phyloP scores from a whole-genome alignment of 1,140 invertebrate species.

The Pachypsylla venusta region DNA sequence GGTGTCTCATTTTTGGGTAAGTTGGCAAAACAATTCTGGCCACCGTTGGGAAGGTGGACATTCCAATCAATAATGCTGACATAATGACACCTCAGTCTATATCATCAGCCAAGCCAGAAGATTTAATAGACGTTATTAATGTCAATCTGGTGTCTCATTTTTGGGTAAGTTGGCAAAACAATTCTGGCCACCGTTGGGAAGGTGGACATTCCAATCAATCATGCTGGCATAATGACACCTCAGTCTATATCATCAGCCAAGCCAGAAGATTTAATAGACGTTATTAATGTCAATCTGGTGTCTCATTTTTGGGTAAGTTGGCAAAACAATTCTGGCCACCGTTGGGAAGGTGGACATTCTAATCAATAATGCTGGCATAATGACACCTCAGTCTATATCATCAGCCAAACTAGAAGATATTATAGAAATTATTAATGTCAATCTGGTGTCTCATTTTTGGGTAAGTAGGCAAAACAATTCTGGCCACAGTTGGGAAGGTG shows the following conservation, averaged over 20 bases:
- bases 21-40: too few species aligned
- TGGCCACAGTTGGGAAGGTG: slow-evolving; percentile 39
- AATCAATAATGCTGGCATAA: slow-evolving; percentile 75
- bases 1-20: slow-evolving; percentile 59
- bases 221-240: slow-evolving; percentile 73
- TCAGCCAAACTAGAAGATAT: slow-evolving; percentile 48
- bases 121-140: slow-evolving; percentile 49
- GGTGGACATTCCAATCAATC: slow-evolving; percentile 60
- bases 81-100: slow-evolving; percentile 63
- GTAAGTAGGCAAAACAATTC: too few species aligned
- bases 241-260: slow-evolving; percentile 46
- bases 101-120: slow-evolving; percentile 41
- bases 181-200: slow-evolving; percentile 34
- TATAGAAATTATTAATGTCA: slow-evolving; percentile 50
- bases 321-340: too few species aligned
- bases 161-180: slow-evolving; percentile 57
- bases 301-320: slow-evolving; percentile 59
- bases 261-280: slow-evolving; percentile 44
- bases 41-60: slow-evolving; percentile 40
- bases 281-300: slow-evolving; percentile 60
- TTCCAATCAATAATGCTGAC: slow-evolving; percentile 72
- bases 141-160: slow-evolving; percentile 62
- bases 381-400: slow-evolving; percentile 53
- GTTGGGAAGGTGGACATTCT: slow-evolving; percentile 47
- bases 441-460: slow-evolving; percentile 63